Evolutionary conservation across 2,888 invertebrate species (phyloP).

Genomic region (Hipparchia semele): DNA sequence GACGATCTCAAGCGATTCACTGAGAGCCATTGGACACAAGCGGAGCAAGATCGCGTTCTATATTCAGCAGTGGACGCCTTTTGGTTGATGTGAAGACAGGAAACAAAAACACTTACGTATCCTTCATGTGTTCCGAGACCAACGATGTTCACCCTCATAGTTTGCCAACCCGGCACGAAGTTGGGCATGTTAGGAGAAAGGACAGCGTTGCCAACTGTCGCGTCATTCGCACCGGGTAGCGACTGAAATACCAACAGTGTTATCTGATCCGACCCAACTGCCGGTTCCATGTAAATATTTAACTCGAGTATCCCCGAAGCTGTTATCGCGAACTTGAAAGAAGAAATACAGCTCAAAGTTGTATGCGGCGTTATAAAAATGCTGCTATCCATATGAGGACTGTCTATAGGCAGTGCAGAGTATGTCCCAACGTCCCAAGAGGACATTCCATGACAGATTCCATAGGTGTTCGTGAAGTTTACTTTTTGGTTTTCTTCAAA

Average conservation of each 20-base stretch:
- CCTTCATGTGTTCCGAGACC: conserved; percentile 44
- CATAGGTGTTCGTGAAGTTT: conserved; percentile 43
- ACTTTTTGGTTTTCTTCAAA: conserved; percentile 51
- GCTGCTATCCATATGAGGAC: conserved; percentile 45
- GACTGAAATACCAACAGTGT: conserved; percentile 46
- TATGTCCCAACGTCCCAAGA: conserved; percentile 52
- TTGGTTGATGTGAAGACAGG: not conserved
- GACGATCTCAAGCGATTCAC: too few relatives aligned
- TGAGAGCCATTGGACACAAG: too few relatives aligned
- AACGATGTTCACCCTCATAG: conserved; percentile 40
- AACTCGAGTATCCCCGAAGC: conserved; percentile 52
- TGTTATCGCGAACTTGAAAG: conserved; percentile 50
- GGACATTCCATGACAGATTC: conserved; percentile 47
- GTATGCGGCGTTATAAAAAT: conserved; percentile 50
- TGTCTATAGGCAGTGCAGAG: conserved; percentile 44
- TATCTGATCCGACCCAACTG: conserved; percentile 34
- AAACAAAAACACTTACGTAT: conserved; percentile 51
- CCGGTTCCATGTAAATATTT: conserved; percentile 49
- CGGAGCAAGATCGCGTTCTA: too few relatives aligned
- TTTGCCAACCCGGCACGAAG: conserved; percentile 49
- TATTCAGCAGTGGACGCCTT: too few relatives aligned
- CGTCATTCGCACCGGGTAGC: conserved; percentile 34
- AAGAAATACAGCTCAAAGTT: conserved; percentile 52
- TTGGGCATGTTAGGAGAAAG: conserved; percentile 31
- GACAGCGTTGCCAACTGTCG: conserved; percentile 37